These are phyloP conservation scores for Anagrus nilaparvatae DNA, from an alignment of 1,140 invertebrate species.

Conservation along the genomic window DNA sequence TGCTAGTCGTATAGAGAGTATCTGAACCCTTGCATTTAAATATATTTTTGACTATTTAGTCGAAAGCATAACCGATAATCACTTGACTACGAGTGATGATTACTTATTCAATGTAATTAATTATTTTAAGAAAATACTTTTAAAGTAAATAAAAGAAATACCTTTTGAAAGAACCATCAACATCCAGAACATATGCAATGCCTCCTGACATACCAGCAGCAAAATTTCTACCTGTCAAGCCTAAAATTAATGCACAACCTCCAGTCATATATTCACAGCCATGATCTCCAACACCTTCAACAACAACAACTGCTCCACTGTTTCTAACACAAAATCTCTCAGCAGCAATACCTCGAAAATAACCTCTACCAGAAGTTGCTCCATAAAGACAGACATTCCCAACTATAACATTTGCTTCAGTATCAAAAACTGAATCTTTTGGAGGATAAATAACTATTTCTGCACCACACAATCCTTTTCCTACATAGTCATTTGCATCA, in stretches of 20 bases:
- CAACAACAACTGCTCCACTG: conserved; percentile 86
- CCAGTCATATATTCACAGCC: conserved; percentile 99
- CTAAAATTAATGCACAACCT: conserved; percentile 81
- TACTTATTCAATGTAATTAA: too few relatives aligned
- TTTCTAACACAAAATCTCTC: conserved; percentile 98
- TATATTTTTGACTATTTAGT: too few relatives aligned
- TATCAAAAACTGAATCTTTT: conserved; percentile 70
- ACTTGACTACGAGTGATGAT: too few relatives aligned
- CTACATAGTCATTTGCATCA: conserved; percentile 98
- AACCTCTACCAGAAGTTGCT: conserved; percentile 88
- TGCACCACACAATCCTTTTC: conserved; percentile 86
- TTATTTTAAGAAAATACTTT: too few relatives aligned
- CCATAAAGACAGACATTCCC: conserved; percentile 98
- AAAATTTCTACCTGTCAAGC: conserved; percentile 93
- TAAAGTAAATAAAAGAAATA: conserved; percentile 18
- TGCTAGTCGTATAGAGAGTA: too few relatives aligned
- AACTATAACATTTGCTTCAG: conserved; percentile 92
- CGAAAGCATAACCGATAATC: too few relatives aligned
- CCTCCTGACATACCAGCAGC: conserved; percentile 98
- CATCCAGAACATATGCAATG: conserved; percentile 91
- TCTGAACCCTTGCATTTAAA: too few relatives aligned
- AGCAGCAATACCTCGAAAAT: conserved; percentile 92
- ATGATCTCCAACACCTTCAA: conserved; percentile 94
- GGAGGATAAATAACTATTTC: conserved; percentile 91
- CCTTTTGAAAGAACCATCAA: conserved; percentile 69